Percentiles rank a stretch among this genome's conserved stretches.
Conservation (phyloP, 1,140 invertebrate species). For the Eciton burchellii region DNA sequence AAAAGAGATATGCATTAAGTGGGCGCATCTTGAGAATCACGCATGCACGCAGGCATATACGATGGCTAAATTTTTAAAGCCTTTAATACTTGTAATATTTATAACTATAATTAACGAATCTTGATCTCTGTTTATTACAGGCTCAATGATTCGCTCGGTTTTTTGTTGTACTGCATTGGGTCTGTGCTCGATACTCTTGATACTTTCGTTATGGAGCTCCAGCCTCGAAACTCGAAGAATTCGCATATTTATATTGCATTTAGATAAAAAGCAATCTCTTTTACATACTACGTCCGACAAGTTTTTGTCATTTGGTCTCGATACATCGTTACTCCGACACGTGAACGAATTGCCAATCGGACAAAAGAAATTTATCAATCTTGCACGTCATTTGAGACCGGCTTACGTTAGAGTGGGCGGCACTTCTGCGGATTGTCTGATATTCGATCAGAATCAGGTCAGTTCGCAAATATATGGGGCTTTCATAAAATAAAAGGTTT, state of each 20-base stretch:
- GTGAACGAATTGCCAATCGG: conserved; percentile 76
- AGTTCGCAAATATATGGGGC: not conserved
- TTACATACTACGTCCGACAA: conserved; percentile 75
- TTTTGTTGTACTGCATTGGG: conserved; percentile 2
- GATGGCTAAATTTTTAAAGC: not conserved
- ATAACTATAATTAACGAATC: not conserved
- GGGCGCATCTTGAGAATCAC: too few relatives aligned
- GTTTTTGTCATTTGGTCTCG: conserved; percentile 83
- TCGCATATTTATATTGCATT: conserved; percentile 5
- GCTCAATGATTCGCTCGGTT: not conserved
- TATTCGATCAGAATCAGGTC: conserved; percentile 85
- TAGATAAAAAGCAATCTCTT: conserved; percentile 55
- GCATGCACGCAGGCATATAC: too few relatives aligned
- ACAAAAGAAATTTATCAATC: conserved; percentile 84
- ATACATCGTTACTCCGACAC: conserved; percentile 80
- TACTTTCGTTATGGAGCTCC: conserved; percentile 46
- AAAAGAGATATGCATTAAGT: too few relatives aligned
- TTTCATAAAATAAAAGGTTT: conserved; percentile 14
- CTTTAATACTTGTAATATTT: not conserved
- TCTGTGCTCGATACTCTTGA: conserved; percentile 46
- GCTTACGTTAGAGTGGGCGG: conserved; percentile 89
- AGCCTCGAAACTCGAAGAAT: not conserved
- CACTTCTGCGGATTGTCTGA: conserved; percentile 88
- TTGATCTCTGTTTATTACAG: conserved; percentile 40
- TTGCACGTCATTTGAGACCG: conserved; percentile 87